These are phyloP conservation scores for Trilocha varians DNA, from an alignment of 2,888 invertebrate genomes.

Conservation along the genomic window DNA sequence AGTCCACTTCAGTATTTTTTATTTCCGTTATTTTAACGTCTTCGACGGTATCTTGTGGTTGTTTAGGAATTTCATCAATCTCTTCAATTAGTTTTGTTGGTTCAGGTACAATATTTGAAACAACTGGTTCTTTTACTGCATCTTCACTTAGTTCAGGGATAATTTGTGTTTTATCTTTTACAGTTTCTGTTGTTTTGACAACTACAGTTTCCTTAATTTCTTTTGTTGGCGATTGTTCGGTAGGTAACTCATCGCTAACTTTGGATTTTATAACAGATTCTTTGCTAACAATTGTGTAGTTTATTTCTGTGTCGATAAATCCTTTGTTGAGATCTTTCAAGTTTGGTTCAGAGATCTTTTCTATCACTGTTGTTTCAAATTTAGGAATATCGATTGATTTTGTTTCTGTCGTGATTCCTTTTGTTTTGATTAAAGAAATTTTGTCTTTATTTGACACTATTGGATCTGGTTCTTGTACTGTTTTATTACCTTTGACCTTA, in stretches of 20 bases:
- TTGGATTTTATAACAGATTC: not conserved
- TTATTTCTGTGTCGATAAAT: conserved; percentile 13
- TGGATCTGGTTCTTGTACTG: too few species aligned
- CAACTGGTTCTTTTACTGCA: too few species aligned
- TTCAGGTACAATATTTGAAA: too few species aligned
- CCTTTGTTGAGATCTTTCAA: conserved; percentile 3
- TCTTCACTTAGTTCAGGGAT: conserved; percentile 5
- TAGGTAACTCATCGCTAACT: not conserved
- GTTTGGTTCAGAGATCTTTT: conserved; percentile 2
- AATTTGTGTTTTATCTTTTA: too few species aligned
- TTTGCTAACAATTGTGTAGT: conserved; percentile 5
- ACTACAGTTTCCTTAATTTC: conserved; percentile 4
- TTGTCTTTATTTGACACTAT: too few species aligned
- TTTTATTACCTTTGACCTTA: too few species aligned
- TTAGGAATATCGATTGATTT: conserved; percentile 7
- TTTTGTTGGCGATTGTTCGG: conserved; percentile 5
- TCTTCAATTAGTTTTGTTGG: too few species aligned
- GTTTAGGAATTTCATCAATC: too few species aligned
- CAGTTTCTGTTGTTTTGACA: not conserved
- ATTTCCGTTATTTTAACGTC: too few species aligned
- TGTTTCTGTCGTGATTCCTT: too few species aligned
- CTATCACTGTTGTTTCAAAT: conserved; percentile 1
- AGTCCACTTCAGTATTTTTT: not conserved
- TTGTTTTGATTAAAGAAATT: too few species aligned
- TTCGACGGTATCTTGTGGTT: too few species aligned